Evolutionary conservation across 1,140 invertebrate species (phyloP).

Genomic region (Pseudoatta argentina): DNA sequence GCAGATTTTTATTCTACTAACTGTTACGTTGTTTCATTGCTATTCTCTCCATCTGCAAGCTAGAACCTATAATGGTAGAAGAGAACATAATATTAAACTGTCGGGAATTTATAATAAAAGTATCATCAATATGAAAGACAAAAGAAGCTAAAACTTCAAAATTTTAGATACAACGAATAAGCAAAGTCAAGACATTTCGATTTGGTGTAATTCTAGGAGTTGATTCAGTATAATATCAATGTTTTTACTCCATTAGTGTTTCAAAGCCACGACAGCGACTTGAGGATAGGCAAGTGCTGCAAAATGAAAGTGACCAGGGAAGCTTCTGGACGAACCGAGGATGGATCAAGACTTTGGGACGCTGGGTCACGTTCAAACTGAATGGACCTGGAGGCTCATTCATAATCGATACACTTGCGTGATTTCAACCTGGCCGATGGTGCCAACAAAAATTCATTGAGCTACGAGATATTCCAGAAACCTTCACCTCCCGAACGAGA

Average conservation of each 20-base stretch:
- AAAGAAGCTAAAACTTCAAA: not conserved
- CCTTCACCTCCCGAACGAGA: slow-evolving; percentile 23
- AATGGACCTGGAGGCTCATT: slow-evolving; percentile 81
- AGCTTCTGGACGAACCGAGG: slow-evolving; percentile 68
- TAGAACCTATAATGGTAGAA: not conserved
- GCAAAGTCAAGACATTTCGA: not conserved
- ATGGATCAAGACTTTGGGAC: slow-evolving; percentile 75
- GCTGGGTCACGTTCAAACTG: slow-evolving; percentile 81
- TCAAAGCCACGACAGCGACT: slow-evolving; percentile 62
- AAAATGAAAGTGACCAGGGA: slow-evolving; percentile 78
- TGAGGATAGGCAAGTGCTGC: slow-evolving; percentile 62
- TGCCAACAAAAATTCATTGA: slow-evolving; percentile 70
- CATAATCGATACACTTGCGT: slow-evolving; percentile 80
- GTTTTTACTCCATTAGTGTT: not conserved
- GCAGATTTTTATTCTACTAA: not conserved
- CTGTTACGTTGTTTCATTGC: not conserved
- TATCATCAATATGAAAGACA: not conserved
- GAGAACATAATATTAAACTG: not conserved
- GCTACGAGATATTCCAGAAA: slow-evolving; percentile 46
- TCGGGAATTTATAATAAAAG: not conserved
- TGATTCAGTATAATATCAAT: not conserved
- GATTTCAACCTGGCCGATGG: slow-evolving; percentile 67
- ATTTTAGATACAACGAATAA: not conserved
- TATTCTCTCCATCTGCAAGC: not conserved
- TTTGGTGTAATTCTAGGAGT: not conserved